Evolutionary conservation across 2,888 invertebrate species (phyloP), one percentile per base, ranked within the genome.

Genomic region (Eilema sororculum): DNA sequence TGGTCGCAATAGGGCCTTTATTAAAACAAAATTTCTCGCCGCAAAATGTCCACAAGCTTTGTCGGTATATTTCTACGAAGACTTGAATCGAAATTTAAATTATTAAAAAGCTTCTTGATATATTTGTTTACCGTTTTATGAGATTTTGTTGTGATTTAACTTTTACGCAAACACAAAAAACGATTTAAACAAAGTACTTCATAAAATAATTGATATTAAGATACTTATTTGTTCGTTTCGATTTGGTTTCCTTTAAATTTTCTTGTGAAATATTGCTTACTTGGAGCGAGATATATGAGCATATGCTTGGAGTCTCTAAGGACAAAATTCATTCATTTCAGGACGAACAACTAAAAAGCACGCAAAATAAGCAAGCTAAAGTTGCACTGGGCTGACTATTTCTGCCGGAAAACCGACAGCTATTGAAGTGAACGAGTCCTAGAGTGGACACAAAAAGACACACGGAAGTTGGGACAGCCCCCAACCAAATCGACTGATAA

Each of bases 11-110:
- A 88, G 88, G 85, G 89, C 93, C 91, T 94, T 94, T 94, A 94
- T 95, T 94, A 94, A 94, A 95, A 94, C 94, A 93, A 93, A 94
- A 94, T 94, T 92, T 93, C 90, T 87, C 85, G 86, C 94, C 94
- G 77, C 94, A 92, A 91, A 93, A 90, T 87, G 90, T 90, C 92
- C 93, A 87, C 93, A 91, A 90, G 81, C 88, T 85, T 81, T 86
- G 87, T 87, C 80, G 85, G 86, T 83, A 85, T 81, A 86, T 84
- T 82, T 79, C 75, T 75, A 80, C 78, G 73, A 73, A 78, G 79
- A 80, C 79, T 80, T 65, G 79, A 79, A 78, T 81, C 79, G 78
- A 82, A 83, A 84, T 86, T 86, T 83, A 84, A 85, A 84, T 85
- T 83, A 82, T 85, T 80, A 80, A 85, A 84, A 80, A 66, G 79